Evolutionary conservation across 2,113 vertebrate genomes (phyloP).

Genomic region (Eudyptes chrysolophus): DNA sequence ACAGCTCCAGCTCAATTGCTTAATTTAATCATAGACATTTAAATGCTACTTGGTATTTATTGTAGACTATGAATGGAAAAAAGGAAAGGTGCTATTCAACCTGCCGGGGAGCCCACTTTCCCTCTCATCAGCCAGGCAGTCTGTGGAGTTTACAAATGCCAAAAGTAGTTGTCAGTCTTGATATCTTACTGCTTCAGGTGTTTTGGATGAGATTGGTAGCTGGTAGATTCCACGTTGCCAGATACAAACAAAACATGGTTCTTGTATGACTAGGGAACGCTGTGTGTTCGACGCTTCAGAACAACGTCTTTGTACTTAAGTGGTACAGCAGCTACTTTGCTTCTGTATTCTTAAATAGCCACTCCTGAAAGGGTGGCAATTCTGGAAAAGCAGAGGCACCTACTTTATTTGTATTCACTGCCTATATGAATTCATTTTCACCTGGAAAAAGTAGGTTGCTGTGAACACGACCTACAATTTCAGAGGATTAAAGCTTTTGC

Average conservation of each 20-base stretch:
- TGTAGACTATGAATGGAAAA: not conserved
- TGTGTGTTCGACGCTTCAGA: rapidly evolving
- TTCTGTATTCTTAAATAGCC: not conserved
- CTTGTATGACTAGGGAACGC: not conserved
- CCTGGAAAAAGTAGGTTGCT: not conserved
- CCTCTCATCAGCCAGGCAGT: not conserved
- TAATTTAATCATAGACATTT: not conserved
- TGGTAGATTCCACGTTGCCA: not conserved
- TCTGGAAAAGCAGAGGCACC: not conserved
- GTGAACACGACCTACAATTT: not conserved
- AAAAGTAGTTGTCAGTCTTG: not conserved
- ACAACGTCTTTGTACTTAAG: not conserved
- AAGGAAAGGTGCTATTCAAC: not conserved
- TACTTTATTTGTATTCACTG: not conserved
- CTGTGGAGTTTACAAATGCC: not conserved
- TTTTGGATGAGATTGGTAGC: not conserved
- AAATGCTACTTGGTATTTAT: not conserved
- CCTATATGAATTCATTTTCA: not conserved
- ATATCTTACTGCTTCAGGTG: not conserved
- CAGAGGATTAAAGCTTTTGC: not conserved
- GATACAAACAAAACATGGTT: not conserved
- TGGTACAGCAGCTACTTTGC: not conserved
- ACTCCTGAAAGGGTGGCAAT: not conserved
- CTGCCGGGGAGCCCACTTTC: not conserved
- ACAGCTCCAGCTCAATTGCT: not conserved